Evolutionary conservation across 2,797 vertebrate species (phyloP).

Genomic region (Menidia menidia): DNA sequence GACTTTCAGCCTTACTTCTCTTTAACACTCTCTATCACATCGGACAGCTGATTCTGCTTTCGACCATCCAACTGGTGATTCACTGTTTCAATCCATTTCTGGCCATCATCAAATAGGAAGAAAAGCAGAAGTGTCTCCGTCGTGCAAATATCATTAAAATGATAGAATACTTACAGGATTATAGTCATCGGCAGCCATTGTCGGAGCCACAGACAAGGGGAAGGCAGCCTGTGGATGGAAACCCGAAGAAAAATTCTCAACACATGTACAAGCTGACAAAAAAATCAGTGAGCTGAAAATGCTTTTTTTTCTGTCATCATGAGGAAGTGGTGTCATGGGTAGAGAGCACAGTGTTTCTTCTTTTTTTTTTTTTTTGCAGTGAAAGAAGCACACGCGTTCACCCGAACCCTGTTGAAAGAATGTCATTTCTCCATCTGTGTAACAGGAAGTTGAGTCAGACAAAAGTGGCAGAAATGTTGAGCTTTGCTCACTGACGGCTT

Average conservation of each 20-base stretch:
- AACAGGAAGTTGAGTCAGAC: slow-evolving; percentile 12
- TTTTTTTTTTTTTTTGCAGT: background rate
- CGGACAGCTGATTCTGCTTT: no score
- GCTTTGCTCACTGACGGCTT: background rate
- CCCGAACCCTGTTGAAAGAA: background rate
- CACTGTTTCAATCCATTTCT: background rate
- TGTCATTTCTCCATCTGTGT: background rate
- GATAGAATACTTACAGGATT: slow-evolving; percentile 85
- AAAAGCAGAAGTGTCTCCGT: background rate
- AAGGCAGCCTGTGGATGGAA: slow-evolving; percentile 81
- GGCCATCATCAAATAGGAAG: no score
- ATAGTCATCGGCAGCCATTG: slow-evolving; percentile 89
- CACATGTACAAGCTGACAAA: slow-evolving; percentile 7
- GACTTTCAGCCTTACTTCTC: background rate
- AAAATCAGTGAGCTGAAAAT: slow-evolving; percentile 8
- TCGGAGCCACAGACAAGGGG: slow-evolving; percentile 77
- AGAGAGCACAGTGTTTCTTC: background rate
- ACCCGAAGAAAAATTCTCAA: slow-evolving; percentile 15
- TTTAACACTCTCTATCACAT: background rate
- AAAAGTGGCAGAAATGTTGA: background rate
- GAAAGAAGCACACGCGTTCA: background rate
- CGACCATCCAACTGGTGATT: no score
- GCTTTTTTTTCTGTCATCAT: background rate
- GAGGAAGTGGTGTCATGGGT: slow-evolving; percentile 63
- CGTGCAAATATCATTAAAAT: slow-evolving; percentile 14